Evolutionary conservation across 2,888 invertebrate genomes (phyloP).

Genomic region (Limenitis arthemis): DNA sequence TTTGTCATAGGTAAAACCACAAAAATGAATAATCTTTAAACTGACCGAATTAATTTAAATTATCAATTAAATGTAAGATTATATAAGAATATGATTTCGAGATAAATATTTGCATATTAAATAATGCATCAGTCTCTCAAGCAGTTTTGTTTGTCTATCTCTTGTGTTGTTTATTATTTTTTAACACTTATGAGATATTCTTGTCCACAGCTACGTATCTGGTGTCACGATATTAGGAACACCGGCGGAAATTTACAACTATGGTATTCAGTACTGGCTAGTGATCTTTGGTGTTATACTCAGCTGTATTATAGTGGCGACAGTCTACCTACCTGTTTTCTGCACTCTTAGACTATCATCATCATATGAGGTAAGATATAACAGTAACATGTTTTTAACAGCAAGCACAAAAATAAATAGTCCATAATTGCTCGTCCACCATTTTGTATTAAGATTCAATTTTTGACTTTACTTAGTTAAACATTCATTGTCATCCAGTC

Average conservation of each 20-base stretch:
- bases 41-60: too few species aligned
- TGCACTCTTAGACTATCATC: constrained; percentile 82
- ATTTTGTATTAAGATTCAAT: too few species aligned
- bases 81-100: too few species aligned
- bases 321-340: constrained; percentile 87
- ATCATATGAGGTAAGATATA: constrained; percentile 80
- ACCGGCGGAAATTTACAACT: constrained; percentile 90
- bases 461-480: too few species aligned
- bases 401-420: neutral
- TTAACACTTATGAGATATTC: neutral
- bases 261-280: constrained; percentile 87
- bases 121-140: too few species aligned
- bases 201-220: constrained; percentile 81
- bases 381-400: too few species aligned
- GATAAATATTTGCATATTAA: too few species aligned
- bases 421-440: too few species aligned
- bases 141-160: neutral
- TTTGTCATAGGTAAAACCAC: too few species aligned
- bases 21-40: too few species aligned
- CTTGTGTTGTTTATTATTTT: neutral
- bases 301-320: constrained; percentile 77
- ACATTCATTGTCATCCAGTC: too few species aligned
- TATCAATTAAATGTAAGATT: too few species aligned
- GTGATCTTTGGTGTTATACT: constrained; percentile 79
- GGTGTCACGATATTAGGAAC: constrained; percentile 91